Conservation (phyloP, 2,113 vertebrate genomes). For the Nibea coibor region DNA sequence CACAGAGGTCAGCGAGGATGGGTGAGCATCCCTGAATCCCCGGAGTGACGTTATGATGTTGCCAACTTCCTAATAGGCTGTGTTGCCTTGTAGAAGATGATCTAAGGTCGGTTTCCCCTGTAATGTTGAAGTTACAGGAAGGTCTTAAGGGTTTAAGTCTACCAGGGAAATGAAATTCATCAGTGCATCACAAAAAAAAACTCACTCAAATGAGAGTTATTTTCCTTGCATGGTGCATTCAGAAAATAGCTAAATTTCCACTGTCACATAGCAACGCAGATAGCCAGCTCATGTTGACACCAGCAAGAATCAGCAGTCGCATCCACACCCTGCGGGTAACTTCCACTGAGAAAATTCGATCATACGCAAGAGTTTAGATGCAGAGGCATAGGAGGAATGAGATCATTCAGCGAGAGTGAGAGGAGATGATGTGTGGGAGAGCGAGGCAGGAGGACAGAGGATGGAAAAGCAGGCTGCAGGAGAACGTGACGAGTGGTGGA, state of each 20-base stretch:
- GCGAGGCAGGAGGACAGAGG: conserved; percentile 42
- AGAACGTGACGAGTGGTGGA: conserved; percentile 49
- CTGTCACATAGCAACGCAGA: conserved; percentile 45
- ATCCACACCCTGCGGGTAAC: conserved; percentile 54
- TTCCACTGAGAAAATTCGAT: conserved; percentile 56
- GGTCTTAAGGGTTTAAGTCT: conserved; percentile 8
- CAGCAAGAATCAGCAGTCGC: conserved; percentile 52
- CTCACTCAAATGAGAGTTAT: conserved; percentile 5
- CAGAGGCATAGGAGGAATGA: conserved; percentile 46
- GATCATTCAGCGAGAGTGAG: conserved; percentile 48
- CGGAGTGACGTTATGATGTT: conserved; percentile 52
- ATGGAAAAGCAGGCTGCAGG: conserved; percentile 47
- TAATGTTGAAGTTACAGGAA: conserved; percentile 25
- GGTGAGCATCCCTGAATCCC: conserved; percentile 69
- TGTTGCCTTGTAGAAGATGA: conserved; percentile 40
- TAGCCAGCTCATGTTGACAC: conserved; percentile 45
- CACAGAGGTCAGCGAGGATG: conserved; percentile 72
- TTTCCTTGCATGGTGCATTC: conserved; percentile 33
- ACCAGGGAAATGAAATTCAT: conserved; percentile 17
- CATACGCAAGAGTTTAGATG: conserved; percentile 37
- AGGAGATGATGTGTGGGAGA: conserved; percentile 52
- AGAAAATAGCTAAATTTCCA: conserved; percentile 47
- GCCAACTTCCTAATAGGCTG: conserved; percentile 45
- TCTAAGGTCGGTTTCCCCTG: conserved; percentile 40
- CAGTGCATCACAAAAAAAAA: conserved; percentile 13